Evolutionary conservation across 1,140 invertebrate genomes (phyloP).

Genomic region (Camponotus floridanus): DNA sequence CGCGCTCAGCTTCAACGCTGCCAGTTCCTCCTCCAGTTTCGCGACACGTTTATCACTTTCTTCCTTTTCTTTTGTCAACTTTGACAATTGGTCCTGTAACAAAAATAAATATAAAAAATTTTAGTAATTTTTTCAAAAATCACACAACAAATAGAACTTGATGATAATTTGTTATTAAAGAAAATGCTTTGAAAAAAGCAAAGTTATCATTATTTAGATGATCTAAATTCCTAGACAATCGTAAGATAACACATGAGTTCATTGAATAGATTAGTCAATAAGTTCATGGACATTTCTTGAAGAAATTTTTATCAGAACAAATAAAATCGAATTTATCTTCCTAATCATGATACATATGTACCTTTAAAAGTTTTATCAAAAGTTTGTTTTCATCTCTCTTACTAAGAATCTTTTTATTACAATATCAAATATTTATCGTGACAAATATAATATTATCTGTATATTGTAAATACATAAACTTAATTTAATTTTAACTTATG

Average conservation of each 20-base stretch:
- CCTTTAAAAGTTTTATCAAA: not conserved
- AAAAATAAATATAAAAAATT: not conserved
- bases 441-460: not conserved
- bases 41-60: constrained; percentile 79
- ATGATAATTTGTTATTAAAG: not conserved
- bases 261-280: not conserved
- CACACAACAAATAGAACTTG: too few relatives aligned
- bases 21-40: constrained; percentile 81
- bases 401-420: not conserved
- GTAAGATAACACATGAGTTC: not conserved
- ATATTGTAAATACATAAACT: not conserved
- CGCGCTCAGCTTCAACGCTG: constrained; percentile 77
- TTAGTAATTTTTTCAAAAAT: not conserved
- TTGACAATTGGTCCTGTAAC: constrained; percentile 80
- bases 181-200: not conserved
- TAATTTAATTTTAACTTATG: not conserved
- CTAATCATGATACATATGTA: not conserved
- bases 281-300: not conserved
- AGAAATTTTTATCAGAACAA: constrained; percentile 2
- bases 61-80: constrained; percentile 78
- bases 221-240: not conserved
- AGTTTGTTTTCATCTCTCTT: not conserved
- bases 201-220: not conserved
- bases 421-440: not conserved
- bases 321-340: constrained; percentile 4